Base-by-base conservation (phyloP, 2,888 invertebrate genomes). In the Hirtodrosophila alboralis region DNA sequence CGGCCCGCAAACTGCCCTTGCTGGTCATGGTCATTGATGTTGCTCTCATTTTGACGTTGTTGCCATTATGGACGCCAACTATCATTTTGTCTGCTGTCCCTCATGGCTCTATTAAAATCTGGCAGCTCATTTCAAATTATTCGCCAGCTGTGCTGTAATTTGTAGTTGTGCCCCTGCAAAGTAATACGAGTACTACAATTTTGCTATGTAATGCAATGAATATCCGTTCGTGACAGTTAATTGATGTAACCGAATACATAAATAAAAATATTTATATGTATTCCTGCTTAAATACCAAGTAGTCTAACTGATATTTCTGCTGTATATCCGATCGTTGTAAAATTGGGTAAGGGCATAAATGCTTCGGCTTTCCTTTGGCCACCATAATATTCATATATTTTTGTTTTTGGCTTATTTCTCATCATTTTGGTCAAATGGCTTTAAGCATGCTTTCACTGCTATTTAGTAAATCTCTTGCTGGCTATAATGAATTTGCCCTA, bases 81-180 rank as follows among this genome's bases (percentile, higher is more conserved):
- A 56, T 44, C 65, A 76, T 83, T 76, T 63, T 41, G 34, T 28
- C 16, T 27, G 51, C 63, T 71, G 80, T 83, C 79, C 21, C 37
- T 68, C 53, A 37, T 33, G 53, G 16, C 16, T 43, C 65, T 65
- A 77, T 72, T 67, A 62, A 73, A 72, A 75, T 62, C 72, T 41
- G 43, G 34, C 56, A 60, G 49, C 13, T 49, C 41, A 64, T 71
- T 57, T 45, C 54, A 57, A 58, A 48, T 54, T 44, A 60, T 62
- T 45, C 44, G 23, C n/a, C 26, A 57, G 31, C 26, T 12, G 7
- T 12, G 34, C 31, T 28, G n/a, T n/a, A n/a, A 18, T 18, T 18
- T 18, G 3, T 18, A 4, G 5, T 5, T 18, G 2, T 18, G 5
- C 18, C 2, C 1, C 18, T 1, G 5, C 3, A 18, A 1, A 18